Base-by-base conservation (phyloP, 2,113 vertebrate genomes). In the Apistogramma diplotaenia region DNA sequence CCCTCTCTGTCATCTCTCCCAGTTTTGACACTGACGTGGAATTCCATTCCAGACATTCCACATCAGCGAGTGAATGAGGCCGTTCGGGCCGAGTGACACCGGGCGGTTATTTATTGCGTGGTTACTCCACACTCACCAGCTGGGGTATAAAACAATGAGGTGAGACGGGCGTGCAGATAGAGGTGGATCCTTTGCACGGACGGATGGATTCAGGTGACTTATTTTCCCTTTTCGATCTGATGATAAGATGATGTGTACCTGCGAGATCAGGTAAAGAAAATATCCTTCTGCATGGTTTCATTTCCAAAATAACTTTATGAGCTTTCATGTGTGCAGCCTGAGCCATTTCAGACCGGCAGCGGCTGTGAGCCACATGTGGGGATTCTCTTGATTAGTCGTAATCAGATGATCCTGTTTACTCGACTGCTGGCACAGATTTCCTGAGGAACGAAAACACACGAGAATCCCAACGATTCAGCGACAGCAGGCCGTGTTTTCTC, bases 61-160 rank as follows among this genome's bases (percentile, higher is more conserved):
- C 85, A 79, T 59, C 8, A 77, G 78, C 43, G 74, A 75, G 84
- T 85, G 84, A 89, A 75, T 55, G n/a, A 54, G 1, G 12, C 80
- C 1, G n/a, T 46, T 78, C n/a, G 1, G 57, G 81, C 71, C 25
- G 57, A 74, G 9, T 90, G 88, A 90, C 80, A 79, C 43, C 31
- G 4, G 4, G 1, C 0, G 5, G 67, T 83, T 86, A 86, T 86
- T 82, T 84, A 78, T 78, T 82, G 58, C 46, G 53, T 1, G 67
- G n/a, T 81, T 62, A 81, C 83, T 21, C 55, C 56, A 29, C 62
- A 19, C 62, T 51, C 70, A 8, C 19, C 77, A 15, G 70, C 71
- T 2, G 62, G 21, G 25, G n/a, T 84, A 86, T 82, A 82, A 82
- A 84, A 46, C 23, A 2, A 1, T 3, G 51, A 29, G 16, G 7